Percentiles rank a stretch among this genome's conserved stretches.
phyloP scores from a whole-genome alignment of 2,113 vertebrate species.

The Micronycteris hirsuta region DNA sequence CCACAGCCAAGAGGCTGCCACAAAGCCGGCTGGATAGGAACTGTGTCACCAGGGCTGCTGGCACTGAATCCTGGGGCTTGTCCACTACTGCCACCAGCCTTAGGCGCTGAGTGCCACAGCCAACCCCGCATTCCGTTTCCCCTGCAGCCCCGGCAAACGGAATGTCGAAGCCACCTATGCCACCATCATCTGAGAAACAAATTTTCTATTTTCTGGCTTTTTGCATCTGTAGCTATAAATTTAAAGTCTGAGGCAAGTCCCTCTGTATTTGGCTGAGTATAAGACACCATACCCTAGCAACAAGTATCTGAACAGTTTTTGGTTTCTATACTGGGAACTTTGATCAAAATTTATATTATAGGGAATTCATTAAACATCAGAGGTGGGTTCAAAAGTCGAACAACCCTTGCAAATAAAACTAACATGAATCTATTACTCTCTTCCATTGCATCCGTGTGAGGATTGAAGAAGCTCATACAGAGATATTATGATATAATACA shows the following conservation, averaged over 20 bases:
- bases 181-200: neutral
- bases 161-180: neutral
- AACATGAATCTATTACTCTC: neutral
- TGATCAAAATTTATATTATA: neutral
- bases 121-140: neutral
- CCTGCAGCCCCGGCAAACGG: neutral
- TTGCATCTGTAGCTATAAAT: neutral
- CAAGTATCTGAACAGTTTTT: neutral
- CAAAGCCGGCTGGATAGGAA: neutral
- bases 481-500: neutral
- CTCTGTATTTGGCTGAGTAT: neutral
- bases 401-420: neutral
- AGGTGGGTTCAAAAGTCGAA: neutral
- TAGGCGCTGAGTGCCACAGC: neutral
- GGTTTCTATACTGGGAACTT: neutral
- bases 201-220: neutral
- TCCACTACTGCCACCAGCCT: neutral
- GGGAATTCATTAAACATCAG: neutral
- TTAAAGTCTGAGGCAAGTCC: neutral
- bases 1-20: neutral
- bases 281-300: neutral
- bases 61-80: neutral
- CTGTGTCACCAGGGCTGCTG: neutral
- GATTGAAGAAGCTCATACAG: neutral
- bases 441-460: neutral